Conservation (phyloP, 2,888 invertebrate species). For the Yponomeuta malinellus region DNA sequence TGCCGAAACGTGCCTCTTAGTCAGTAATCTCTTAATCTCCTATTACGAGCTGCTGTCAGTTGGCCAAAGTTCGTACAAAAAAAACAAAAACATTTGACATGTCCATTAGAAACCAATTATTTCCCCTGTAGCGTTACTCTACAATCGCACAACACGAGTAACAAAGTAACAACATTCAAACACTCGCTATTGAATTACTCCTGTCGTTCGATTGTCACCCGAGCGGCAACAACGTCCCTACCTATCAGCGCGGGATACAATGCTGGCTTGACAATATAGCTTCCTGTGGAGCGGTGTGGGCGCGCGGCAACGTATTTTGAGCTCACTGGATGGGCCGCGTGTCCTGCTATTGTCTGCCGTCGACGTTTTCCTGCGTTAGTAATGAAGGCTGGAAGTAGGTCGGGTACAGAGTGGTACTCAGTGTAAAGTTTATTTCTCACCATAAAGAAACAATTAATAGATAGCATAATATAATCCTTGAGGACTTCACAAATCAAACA, state of each 20-base stretch:
- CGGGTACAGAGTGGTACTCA: constrained; percentile 1
- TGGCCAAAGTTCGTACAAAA: too few relatives aligned
- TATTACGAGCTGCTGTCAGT: too few relatives aligned
- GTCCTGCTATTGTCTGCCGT: constrained; percentile 52
- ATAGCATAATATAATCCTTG: too few relatives aligned
- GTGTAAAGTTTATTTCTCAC: background rate
- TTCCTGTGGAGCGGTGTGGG: constrained; percentile 25
- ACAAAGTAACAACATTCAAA: background rate
- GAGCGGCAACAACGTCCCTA: background rate
- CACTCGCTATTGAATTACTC: constrained; percentile 10
- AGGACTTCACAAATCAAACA: too few relatives aligned
- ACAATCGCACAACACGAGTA: background rate
- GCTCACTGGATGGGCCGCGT: constrained; percentile 16
- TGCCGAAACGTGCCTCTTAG: too few relatives aligned
- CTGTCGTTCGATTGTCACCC: constrained; percentile 8
- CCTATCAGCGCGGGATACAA: background rate
- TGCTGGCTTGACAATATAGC: constrained; percentile 1
- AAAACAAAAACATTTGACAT: too few relatives aligned
- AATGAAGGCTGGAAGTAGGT: constrained; percentile 11
- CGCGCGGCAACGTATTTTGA: constrained; percentile 44
- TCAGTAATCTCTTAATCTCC: too few relatives aligned
- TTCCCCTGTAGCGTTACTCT: background rate
- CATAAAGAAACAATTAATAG: too few relatives aligned
- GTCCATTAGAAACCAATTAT: background rate
- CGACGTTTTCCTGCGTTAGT: constrained; percentile 40